phyloP scores from a whole-genome alignment of 2,888 invertebrate genomes.

The Lasioglossum oenotherae region DNA sequence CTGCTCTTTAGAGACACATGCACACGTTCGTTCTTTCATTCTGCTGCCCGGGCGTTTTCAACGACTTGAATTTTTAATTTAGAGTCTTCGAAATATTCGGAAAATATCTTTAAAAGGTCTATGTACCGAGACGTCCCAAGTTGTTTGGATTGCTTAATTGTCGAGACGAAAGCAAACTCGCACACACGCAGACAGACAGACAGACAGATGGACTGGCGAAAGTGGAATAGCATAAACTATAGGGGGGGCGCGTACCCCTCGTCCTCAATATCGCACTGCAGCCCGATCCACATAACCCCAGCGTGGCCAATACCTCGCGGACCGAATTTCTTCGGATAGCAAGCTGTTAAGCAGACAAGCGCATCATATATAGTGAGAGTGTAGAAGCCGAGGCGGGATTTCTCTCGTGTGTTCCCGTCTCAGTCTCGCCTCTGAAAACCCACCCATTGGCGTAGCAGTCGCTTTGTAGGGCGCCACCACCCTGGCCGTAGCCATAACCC shows the following conservation, averaged over 20 bases:
- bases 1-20: constrained; percentile 40
- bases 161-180: not conserved
- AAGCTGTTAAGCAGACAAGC: constrained; percentile 88
- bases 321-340: constrained; percentile 98
- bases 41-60: not conserved
- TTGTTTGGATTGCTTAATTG: not conserved
- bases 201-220: constrained; percentile 26
- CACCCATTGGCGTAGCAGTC: constrained; percentile 94
- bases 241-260: constrained; percentile 81
- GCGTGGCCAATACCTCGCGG: constrained; percentile 97
- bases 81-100: too few relatives aligned
- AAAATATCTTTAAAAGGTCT: not conserved
- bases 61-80: not conserved
- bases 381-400: constrained; percentile 78
- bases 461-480: constrained; percentile 96
- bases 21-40: constrained; percentile 39
- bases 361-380: constrained; percentile 78
- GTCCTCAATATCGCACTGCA: constrained; percentile 94
- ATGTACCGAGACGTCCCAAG: not conserved
- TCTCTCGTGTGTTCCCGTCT: constrained; percentile 72
- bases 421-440: constrained; percentile 83
- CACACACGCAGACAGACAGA: not conserved
- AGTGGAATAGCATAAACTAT: constrained; percentile 61
- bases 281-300: constrained; percentile 93
- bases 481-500: constrained; percentile 98